Evolutionary conservation across 2,113 vertebrate species (phyloP).

Genomic region (Scortum barcoo): DNA sequence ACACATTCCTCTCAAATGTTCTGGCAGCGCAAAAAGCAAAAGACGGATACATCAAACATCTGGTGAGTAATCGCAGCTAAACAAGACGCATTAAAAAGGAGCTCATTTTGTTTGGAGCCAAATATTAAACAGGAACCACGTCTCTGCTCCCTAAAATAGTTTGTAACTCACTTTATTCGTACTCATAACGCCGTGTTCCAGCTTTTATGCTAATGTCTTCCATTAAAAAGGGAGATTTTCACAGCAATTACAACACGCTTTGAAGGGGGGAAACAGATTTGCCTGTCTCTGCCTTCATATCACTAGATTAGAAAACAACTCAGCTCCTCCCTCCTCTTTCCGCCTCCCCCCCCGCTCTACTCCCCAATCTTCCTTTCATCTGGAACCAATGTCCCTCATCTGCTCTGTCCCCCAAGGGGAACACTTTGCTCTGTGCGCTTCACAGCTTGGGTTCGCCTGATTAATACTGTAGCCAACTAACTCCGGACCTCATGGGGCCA

Average conservation of each 20-base stretch:
- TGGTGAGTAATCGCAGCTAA: constrained; percentile 55
- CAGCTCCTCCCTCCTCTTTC: constrained; percentile 62
- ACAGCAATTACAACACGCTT: constrained; percentile 65
- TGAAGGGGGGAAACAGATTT: constrained; percentile 64
- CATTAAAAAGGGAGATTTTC: constrained; percentile 69
- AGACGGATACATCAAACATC: constrained; percentile 52
- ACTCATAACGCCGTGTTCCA: constrained; percentile 53
- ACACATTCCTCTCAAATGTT: constrained; percentile 49
- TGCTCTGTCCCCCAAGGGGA: constrained; percentile 76
- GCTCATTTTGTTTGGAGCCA: constrained; percentile 37
- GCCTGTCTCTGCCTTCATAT: constrained; percentile 69
- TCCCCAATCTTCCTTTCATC: constrained; percentile 80
- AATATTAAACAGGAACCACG: constrained; percentile 50
- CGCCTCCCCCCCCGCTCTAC: constrained; percentile 31
- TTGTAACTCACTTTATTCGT: constrained; percentile 59
- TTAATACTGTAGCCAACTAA: constrained; percentile 78
- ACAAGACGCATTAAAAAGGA: constrained; percentile 28
- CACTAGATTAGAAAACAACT: constrained; percentile 75
- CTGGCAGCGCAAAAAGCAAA: constrained; percentile 34
- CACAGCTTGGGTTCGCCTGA: constrained; percentile 76
- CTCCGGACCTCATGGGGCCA: constrained; percentile 66
- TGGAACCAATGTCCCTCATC: constrained; percentile 82
- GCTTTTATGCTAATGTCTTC: constrained; percentile 71
- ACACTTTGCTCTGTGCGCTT: constrained; percentile 76
- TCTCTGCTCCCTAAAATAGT: constrained; percentile 48